Percentiles rank a stretch among this genome's conserved stretches.
phyloP scores from a whole-genome alignment of 1,140 invertebrate species.

The Psilanteris sp. region DNA sequence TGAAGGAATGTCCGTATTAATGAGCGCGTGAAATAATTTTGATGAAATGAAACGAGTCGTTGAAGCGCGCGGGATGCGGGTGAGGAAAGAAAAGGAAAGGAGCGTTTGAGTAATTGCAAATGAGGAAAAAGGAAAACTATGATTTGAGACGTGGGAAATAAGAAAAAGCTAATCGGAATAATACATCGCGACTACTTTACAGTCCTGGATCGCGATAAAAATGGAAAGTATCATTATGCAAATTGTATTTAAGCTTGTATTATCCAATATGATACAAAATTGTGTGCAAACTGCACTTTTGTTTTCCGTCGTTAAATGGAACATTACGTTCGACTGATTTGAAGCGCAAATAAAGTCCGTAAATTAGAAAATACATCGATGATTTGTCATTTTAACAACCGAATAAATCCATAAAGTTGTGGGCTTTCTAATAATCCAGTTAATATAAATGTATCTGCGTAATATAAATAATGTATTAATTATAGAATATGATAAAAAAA shows the following conservation, averaged over 20 bases:
- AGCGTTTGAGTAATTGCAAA: no score
- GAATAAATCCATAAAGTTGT: no score
- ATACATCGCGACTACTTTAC: slow-evolving; percentile 45
- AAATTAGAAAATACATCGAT: no score
- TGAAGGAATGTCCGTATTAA: slow-evolving; percentile 34
- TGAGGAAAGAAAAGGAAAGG: no score
- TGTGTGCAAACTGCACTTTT: slow-evolving; percentile 52
- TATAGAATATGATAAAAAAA: no score
- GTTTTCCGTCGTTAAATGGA: slow-evolving; percentile 50
- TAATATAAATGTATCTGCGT: no score
- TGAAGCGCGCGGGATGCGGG: no score
- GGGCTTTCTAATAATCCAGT: no score
- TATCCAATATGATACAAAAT: slow-evolving; percentile 36
- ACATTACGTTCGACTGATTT: no score
- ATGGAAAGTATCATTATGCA: slow-evolving; percentile 66
- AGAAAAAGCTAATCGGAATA: slow-evolving; percentile 62
- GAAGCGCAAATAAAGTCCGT: slow-evolving; percentile 38
- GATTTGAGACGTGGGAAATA: slow-evolving; percentile 22
- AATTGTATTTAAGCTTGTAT: slow-evolving; percentile 58
- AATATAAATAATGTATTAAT: no score
- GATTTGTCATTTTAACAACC: no score
- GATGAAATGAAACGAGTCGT: no score
- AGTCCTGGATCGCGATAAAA: slow-evolving; percentile 67
- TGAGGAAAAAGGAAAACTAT: slow-evolving; percentile 25
- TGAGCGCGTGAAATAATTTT: slow-evolving; percentile 33